These are phyloP conservation scores for Gorsachius goisagi DNA, from an alignment of 2,113 vertebrate genomes.

Conservation along the genomic window DNA sequence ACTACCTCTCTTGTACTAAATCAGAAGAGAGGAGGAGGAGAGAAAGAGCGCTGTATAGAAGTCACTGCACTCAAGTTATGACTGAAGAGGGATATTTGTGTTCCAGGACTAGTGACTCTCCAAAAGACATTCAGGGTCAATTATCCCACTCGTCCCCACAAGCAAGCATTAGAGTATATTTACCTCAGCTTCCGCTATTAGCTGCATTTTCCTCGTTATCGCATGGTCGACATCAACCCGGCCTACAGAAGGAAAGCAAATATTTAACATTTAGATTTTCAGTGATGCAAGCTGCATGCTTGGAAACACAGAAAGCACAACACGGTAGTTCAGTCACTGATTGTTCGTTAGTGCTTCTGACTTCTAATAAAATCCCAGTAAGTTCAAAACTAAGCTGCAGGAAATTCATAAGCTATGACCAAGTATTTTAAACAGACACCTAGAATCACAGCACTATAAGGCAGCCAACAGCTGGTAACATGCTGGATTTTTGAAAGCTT, in stretches of 20 bases:
- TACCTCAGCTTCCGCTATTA: constrained; percentile 81
- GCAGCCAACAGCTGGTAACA: neutral
- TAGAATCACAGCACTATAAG: neutral
- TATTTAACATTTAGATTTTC: neutral
- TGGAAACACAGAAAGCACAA: neutral
- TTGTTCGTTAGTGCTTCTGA: neutral
- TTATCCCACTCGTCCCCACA: neutral
- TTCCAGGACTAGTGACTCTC: neutral
- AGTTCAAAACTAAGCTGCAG: neutral
- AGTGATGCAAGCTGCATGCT: neutral
- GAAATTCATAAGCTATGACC: neutral
- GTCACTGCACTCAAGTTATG: neutral
- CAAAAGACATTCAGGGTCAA: neutral
- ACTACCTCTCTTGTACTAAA: neutral
- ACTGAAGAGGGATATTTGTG: neutral
- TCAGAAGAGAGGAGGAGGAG: neutral
- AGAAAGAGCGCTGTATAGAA: neutral
- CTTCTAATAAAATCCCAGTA: neutral
- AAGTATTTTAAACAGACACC: neutral
- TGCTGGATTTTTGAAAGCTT: neutral
- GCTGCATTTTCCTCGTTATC: constrained; percentile 74
- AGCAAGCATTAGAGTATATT: neutral
- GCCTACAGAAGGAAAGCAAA: constrained; percentile 66
- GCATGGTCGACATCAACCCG: constrained; percentile 67
- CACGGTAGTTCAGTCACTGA: neutral